Conservation (phyloP, 2,113 vertebrate species). For the Bagarius yarrelli region DNA sequence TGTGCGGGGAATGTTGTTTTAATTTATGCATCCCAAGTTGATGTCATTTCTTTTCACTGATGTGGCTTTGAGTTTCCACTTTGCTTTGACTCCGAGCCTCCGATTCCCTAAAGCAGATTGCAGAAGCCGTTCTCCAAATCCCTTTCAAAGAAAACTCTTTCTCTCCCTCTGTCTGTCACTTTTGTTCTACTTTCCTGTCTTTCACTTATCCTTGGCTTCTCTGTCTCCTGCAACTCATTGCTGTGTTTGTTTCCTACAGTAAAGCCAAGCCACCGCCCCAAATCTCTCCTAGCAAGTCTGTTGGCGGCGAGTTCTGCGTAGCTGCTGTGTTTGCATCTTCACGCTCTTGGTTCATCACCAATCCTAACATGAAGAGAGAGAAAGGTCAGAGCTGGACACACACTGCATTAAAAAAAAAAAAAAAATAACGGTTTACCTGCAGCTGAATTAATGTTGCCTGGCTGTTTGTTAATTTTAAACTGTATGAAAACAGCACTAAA, state of each 20-base stretch:
- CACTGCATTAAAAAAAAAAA: too few relatives aligned
- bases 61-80: conserved; percentile 42
- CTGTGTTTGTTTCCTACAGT: conserved; percentile 73
- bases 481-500: not conserved
- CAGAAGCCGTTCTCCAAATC: conserved; percentile 13
- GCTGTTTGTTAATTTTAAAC: not conserved
- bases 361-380: conserved; percentile 90
- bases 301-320: conserved; percentile 93
- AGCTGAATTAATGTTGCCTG: not conserved
- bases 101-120: conserved; percentile 29
- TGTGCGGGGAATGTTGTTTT: conserved; percentile 32
- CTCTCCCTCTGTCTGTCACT: not conserved
- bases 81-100: conserved; percentile 13
- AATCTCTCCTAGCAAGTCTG: conserved; percentile 95
- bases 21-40: conserved; percentile 42
- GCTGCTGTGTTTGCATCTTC: conserved; percentile 89
- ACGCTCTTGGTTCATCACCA: conserved; percentile 94
- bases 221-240: not conserved
- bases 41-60: conserved; percentile 31
- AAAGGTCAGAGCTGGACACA: conserved; percentile 79
- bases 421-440: too few relatives aligned
- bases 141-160: conserved; percentile 14
- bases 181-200: not conserved
- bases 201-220: not conserved
- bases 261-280: conserved; percentile 93